phyloP scores from a whole-genome alignment of 2,888 invertebrate genomes.

The Amphipoea lucens region DNA sequence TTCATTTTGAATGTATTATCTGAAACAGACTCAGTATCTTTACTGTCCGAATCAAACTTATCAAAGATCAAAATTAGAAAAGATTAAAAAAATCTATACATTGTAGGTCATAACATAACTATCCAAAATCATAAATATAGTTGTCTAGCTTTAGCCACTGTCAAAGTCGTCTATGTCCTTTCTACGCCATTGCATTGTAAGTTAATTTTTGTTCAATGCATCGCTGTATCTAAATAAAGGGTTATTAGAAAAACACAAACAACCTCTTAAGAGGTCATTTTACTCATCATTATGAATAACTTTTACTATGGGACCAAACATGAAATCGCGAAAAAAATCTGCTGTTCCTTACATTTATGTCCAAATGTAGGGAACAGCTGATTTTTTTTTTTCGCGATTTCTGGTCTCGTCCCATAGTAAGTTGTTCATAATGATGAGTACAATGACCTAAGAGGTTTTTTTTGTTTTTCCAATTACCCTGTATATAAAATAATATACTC shows the following conservation, averaged over 20 bases:
- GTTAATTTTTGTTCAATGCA: not conserved
- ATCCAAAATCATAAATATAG: slow-evolving; percentile 19
- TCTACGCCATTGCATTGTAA: slow-evolving; percentile 14
- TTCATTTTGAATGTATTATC: not conserved
- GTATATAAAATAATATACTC: not conserved
- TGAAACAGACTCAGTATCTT: not conserved
- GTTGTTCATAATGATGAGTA: too few relatives aligned
- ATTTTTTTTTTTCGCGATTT: too few relatives aligned
- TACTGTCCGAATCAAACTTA: not conserved
- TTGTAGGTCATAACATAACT: not conserved
- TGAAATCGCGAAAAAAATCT: too few relatives aligned
- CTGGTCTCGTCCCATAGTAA: too few relatives aligned
- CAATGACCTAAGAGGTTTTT: too few relatives aligned
- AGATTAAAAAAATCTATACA: not conserved
- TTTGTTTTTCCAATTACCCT: too few relatives aligned
- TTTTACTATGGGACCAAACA: too few relatives aligned
- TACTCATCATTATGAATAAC: too few relatives aligned
- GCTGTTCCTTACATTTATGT: too few relatives aligned
- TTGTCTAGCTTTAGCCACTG: not conserved
- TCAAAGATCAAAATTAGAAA: not conserved
- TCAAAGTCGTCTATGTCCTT: not conserved
- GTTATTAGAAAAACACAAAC: too few relatives aligned
- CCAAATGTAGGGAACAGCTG: too few relatives aligned
- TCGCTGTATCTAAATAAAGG: not conserved
- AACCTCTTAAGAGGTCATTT: too few relatives aligned